These are phyloP conservation scores for Andrena camellia DNA, from an alignment of 2,888 invertebrate species.

Conservation along the genomic window DNA sequence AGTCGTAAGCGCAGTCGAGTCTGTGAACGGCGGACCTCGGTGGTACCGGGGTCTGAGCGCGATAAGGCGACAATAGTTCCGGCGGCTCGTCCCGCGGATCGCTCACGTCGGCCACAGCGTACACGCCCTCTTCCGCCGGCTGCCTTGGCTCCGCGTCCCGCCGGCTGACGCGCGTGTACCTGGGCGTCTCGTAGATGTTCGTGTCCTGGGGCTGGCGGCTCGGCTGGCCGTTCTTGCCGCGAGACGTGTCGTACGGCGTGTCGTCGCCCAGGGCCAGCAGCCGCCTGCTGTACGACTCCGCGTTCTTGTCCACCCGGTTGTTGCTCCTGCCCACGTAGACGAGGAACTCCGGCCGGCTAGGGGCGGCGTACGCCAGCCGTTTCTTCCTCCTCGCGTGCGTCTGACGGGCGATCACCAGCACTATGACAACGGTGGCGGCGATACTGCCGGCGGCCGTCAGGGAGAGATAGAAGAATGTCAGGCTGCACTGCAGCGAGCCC, in stretches of 20 bases:
- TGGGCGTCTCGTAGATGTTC: slow-evolving; percentile 81
- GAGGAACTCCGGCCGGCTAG: slow-evolving; percentile 82
- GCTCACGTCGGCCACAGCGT: slow-evolving; percentile 83
- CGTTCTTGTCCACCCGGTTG: slow-evolving; percentile 80
- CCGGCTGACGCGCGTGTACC: slow-evolving; percentile 70
- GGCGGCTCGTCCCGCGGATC: slow-evolving; percentile 79
- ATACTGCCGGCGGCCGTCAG: slow-evolving; percentile 83
- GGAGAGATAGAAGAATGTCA: slow-evolving; percentile 82
- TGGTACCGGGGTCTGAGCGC: slow-evolving; percentile 74
- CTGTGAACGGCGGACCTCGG: slow-evolving; percentile 65
- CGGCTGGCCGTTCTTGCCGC: slow-evolving; percentile 58
- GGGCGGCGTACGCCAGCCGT: slow-evolving; percentile 78
- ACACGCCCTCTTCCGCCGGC: slow-evolving; percentile 74
- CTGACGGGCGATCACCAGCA: slow-evolving; percentile 82
- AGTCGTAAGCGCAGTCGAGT: slow-evolving; percentile 79
- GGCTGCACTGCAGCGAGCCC: slow-evolving; percentile 79
- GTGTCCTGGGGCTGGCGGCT: slow-evolving; percentile 72
- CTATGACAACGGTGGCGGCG: slow-evolving; percentile 79
- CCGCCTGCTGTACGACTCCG: slow-evolving; percentile 80
- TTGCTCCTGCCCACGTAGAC: slow-evolving; percentile 82
- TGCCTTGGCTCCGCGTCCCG: slow-evolving; percentile 50
- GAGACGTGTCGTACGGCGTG: slow-evolving; percentile 80
- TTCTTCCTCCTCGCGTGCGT: slow-evolving; percentile 80
- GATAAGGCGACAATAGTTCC: slow-evolving; percentile 80
- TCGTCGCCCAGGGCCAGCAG: slow-evolving; percentile 80